A percentile compares a stretch with the other conserved stretches of the same genome.
phyloP scores from a whole-genome alignment of 2,888 invertebrate species.

The Fragum whitleyi region DNA sequence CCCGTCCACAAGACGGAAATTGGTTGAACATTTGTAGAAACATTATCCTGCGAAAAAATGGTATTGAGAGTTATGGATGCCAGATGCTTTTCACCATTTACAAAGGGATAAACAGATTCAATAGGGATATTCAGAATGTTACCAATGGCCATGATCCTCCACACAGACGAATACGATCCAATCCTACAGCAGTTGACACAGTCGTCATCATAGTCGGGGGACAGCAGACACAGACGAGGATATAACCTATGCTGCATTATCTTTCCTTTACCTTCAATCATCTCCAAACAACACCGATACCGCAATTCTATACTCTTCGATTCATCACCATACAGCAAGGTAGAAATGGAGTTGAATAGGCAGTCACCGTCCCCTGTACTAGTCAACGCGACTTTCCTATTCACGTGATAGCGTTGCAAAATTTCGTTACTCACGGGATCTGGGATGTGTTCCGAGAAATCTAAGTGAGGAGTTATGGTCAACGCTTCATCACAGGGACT shows the following conservation, averaged over 20 bases:
- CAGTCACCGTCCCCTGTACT: slow-evolving; percentile 42
- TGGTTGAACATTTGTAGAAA: too few species aligned
- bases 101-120: slow-evolving; percentile 25
- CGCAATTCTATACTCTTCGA: slow-evolving; percentile 31
- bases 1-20: too few species aligned
- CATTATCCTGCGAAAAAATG: too few species aligned
- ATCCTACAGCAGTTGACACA: slow-evolving; percentile 14
- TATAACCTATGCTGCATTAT: slow-evolving; percentile 8
- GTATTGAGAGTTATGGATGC: neutral
- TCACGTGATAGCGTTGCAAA: slow-evolving; percentile 15
- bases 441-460: slow-evolving; percentile 28
- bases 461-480: neutral
- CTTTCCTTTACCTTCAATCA: slow-evolving; percentile 19
- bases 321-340: slow-evolving; percentile 27
- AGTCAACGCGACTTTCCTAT: neutral
- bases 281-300: slow-evolving; percentile 34
- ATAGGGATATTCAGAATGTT: slow-evolving; percentile 25
- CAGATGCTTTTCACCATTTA: slow-evolving; percentile 28
- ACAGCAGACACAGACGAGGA: slow-evolving; percentile 1
- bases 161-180: slow-evolving; percentile 24
- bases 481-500: neutral
- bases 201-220: slow-evolving; percentile 14
- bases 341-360: slow-evolving; percentile 40
- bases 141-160: slow-evolving; percentile 30
- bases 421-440: slow-evolving; percentile 20